Evolutionary conservation across 2,888 invertebrate genomes (phyloP).

Genomic region (Abrostola triplasia): DNA sequence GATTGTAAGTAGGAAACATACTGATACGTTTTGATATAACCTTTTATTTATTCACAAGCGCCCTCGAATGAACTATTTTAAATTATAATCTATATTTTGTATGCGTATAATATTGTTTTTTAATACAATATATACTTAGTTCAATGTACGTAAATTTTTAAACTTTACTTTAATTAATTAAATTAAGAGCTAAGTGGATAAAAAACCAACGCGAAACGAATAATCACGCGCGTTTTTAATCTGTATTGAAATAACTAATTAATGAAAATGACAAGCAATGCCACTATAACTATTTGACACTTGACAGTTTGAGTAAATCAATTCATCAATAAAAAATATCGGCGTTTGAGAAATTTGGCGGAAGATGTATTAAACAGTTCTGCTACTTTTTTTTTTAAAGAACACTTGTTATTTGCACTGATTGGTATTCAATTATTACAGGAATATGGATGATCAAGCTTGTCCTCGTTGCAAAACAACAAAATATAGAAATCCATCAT

Average conservation of each 20-base stretch:
- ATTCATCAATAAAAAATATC: neutral
- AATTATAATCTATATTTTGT: too few species aligned
- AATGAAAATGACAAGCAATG: neutral
- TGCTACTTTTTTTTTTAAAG: neutral
- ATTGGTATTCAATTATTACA: constrained; percentile 9
- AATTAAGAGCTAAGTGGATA: too few species aligned
- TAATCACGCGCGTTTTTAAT: too few species aligned
- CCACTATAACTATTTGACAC: neutral
- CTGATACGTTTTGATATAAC: neutral
- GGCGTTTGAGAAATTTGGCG: constrained; percentile 22
- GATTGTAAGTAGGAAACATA: neutral
- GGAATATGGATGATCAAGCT: constrained; percentile 93
- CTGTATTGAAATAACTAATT: too few species aligned
- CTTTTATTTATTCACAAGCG: too few species aligned
- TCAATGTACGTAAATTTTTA: too few species aligned
- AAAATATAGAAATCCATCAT: constrained; percentile 98
- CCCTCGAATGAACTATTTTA: too few species aligned
- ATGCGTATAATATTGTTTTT: too few species aligned
- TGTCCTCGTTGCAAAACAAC: constrained; percentile 99
- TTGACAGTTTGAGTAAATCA: too few species aligned
- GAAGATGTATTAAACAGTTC: constrained; percentile 37
- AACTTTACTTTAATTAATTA: too few species aligned
- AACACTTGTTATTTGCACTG: constrained; percentile 4
- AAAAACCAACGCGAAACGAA: too few species aligned
- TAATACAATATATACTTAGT: too few species aligned